Evolutionary conservation across 2,888 invertebrate genomes (phyloP), one percentile per base, ranked within the genome.

Genomic region (Limnephilus lunatus): DNA sequence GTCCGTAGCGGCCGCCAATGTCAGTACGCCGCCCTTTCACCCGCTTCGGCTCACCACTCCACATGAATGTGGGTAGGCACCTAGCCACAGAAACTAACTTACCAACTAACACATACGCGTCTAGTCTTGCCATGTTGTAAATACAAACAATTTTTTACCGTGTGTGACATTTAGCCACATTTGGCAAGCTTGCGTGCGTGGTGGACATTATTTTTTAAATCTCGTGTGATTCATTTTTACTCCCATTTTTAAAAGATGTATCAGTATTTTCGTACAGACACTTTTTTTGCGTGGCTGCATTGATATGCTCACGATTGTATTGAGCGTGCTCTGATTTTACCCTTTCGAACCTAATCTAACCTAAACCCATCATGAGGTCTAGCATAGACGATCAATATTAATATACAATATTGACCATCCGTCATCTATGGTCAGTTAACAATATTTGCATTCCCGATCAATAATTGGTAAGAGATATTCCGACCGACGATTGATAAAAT

Each of bases 11-110:
- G 32, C 82, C 48, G 88, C 32, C 88, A 88, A 88, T 88, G 88
- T 68, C 88, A 88, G 68, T 35, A 32, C 88, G 88, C 53, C 88
- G 88, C 53, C 88, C 88, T 88, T 88, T 88, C 88, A 88, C 88
- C 88, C 88, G 53, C 31, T 88, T 31, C 53, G 88, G 68, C 68
- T 68, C 68, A n/a, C 68, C 68, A 68, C 25, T 68, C 68, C 68
- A n/a, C 53, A 82, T 31, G 53, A 53, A 68, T 30, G 53, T 53
- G 88, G 85, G 85, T 85, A 31, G 32, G 53, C 32, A 48, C 31
- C 30, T 68, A 15, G 88, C 35, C 30, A 31, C 53, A 82, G 53
- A 44, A 30, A 30, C n/a, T n/a, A 32, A n/a, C 44, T n/a, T n/a
- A 44, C 4, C 3, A 3, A n/a, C 86, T n/a, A 44, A 39, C 86